These are phyloP conservation scores for Notechis scutatus DNA, from an alignment of 2,113 vertebrate species.

Conservation along the genomic window DNA sequence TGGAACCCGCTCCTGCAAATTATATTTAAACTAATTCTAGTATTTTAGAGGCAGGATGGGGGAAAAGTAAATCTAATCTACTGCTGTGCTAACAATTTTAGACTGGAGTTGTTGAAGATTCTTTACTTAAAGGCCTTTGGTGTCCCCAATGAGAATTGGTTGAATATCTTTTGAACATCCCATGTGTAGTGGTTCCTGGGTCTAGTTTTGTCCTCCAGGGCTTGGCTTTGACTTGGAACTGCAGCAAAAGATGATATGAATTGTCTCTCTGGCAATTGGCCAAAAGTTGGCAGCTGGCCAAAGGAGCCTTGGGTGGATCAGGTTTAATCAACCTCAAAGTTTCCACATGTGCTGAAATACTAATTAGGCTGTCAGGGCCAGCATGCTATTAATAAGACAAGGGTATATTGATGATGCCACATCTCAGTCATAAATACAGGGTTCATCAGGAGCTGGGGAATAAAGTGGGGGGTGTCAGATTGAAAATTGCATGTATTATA, in stretches of 20 bases:
- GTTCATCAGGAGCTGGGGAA: background rate
- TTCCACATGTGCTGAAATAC: background rate
- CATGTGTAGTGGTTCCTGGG: background rate
- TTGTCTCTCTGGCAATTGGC: background rate
- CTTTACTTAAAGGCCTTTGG: background rate
- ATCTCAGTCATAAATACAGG: background rate
- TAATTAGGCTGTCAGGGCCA: fast-evolving
- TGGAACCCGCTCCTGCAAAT: background rate
- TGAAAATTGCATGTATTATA: background rate
- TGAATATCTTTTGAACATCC: background rate
- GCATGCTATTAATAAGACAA: background rate
- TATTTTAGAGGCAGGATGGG: background rate
- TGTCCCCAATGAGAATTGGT: background rate
- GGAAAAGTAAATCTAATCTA: background rate
- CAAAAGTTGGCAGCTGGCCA: background rate
- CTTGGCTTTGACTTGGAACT: background rate
- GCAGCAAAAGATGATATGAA: background rate
- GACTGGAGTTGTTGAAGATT: no score
- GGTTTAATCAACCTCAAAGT: background rate
- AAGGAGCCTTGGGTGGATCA: background rate
- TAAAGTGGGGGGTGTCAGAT: background rate
- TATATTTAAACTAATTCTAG: background rate
- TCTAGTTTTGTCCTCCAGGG: background rate
- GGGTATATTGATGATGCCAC: background rate
- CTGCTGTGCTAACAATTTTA: background rate